Percentiles rank a stretch among this genome's conserved stretches.
phyloP scores from a whole-genome alignment of 2,888 invertebrate species.

The Lumbricus terrestris region DNA sequence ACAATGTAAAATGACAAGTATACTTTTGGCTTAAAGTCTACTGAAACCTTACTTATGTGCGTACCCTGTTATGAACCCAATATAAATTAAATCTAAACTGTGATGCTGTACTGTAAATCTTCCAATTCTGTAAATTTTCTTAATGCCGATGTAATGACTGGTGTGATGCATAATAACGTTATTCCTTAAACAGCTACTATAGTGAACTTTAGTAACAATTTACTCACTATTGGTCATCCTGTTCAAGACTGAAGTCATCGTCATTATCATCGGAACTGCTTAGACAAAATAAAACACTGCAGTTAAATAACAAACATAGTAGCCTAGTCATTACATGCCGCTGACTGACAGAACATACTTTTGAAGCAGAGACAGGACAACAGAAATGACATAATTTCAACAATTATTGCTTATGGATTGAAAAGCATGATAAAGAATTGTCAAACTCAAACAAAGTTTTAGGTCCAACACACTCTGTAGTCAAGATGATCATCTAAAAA shows the following conservation, averaged over 20 bases:
- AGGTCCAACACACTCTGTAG: not conserved
- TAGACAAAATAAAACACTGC: not conserved
- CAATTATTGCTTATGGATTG: not conserved
- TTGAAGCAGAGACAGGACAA: not conserved
- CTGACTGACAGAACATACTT: not conserved
- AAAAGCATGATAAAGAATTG: not conserved
- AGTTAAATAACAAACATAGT: not conserved
- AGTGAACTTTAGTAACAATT: not conserved
- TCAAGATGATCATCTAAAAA: not conserved
- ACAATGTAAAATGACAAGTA: not conserved
- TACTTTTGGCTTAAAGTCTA: not conserved
- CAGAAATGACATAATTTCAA: not conserved
- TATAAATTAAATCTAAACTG: not conserved
- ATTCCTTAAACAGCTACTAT: not conserved
- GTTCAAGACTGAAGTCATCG: conserved; percentile 29
- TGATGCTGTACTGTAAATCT: not conserved
- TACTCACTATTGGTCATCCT: conserved; percentile 28
- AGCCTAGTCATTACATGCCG: not conserved
- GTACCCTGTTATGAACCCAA: not conserved
- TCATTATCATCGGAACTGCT: conserved; percentile 26
- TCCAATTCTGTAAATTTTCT: not conserved
- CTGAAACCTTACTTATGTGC: not conserved
- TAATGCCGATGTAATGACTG: not conserved
- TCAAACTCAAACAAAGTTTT: not conserved
- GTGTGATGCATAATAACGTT: not conserved